These are phyloP conservation scores for Taxidea taxus DNA, from an alignment of 2,113 vertebrate genomes.

Conservation along the genomic window DNA sequence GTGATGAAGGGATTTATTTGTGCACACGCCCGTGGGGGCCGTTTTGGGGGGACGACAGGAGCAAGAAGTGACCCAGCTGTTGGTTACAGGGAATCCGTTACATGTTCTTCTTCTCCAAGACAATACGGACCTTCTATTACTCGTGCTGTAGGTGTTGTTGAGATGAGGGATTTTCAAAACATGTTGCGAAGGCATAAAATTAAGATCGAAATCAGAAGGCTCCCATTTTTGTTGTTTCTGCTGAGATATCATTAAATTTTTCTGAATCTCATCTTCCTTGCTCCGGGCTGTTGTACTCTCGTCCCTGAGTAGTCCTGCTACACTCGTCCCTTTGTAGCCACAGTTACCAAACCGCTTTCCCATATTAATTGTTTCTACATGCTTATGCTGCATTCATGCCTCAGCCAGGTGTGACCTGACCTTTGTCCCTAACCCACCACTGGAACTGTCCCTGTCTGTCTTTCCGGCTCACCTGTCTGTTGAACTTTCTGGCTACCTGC, in stretches of 20 bases:
- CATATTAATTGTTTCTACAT: not conserved
- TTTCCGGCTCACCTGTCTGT: not conserved
- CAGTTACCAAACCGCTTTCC: not conserved
- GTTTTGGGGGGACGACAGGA: accelerated
- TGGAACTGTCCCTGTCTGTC: not conserved
- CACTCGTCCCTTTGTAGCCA: not conserved
- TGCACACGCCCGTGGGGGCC: accelerated
- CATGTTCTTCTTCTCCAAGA: not conserved
- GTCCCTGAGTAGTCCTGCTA: not conserved
- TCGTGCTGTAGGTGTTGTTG: not conserved
- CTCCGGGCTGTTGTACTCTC: too few species aligned
- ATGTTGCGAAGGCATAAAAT: not conserved
- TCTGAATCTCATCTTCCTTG: not conserved
- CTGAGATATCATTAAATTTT: not conserved
- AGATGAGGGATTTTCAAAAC: not conserved
- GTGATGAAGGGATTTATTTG: accelerated
- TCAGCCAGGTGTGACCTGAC: not conserved
- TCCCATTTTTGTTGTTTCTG: not conserved
- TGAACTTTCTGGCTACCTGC: not conserved
- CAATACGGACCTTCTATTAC: not conserved
- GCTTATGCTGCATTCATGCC: not conserved
- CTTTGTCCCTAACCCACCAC: not conserved
- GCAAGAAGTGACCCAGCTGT: not conserved
- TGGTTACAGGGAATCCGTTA: too few species aligned
- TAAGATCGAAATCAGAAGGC: not conserved